Conservation (phyloP, 37 sponge, comb jelly and placozoan genomes). For the Crambe crambe region DNA sequence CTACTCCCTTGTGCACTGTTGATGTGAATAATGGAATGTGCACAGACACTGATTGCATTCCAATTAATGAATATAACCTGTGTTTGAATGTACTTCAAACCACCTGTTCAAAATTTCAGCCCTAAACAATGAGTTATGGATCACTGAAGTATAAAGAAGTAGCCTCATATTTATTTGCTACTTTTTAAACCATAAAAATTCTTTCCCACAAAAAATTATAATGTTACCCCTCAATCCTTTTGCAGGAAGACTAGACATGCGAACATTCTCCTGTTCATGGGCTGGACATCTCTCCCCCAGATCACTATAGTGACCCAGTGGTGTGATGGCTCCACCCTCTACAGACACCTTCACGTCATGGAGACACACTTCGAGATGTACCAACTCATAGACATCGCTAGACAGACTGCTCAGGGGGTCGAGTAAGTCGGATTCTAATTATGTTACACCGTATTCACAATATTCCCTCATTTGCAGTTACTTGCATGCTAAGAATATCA, state of each 20-base stretch:
- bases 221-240: too few species aligned
- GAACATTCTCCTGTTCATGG: constrained; percentile 98
- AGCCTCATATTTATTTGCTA: too few species aligned
- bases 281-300: constrained; percentile 78
- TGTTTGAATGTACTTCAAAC: background rate
- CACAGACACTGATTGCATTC: background rate
- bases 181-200: too few species aligned
- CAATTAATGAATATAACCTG: background rate
- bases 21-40: too few species aligned
- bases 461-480: background rate
- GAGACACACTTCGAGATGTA: constrained; percentile 82
- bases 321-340: constrained; percentile 98
- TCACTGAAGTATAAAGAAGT: too few species aligned
- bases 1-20: too few species aligned
- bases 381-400: constrained; percentile 81
- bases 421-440: too few species aligned
- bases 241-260: constrained; percentile 94
- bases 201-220: too few species aligned
- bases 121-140: too few species aligned
- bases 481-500: background rate
- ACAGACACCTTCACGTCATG: constrained; percentile 81
- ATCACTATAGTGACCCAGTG: constrained; percentile 98
- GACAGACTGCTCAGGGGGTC: constrained; percentile 95
- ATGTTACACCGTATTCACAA: too few species aligned
- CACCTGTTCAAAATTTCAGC: too few species aligned